phyloP scores from a whole-genome alignment of 1,140 invertebrate genomes.

The Sminthurides bifidus region DNA sequence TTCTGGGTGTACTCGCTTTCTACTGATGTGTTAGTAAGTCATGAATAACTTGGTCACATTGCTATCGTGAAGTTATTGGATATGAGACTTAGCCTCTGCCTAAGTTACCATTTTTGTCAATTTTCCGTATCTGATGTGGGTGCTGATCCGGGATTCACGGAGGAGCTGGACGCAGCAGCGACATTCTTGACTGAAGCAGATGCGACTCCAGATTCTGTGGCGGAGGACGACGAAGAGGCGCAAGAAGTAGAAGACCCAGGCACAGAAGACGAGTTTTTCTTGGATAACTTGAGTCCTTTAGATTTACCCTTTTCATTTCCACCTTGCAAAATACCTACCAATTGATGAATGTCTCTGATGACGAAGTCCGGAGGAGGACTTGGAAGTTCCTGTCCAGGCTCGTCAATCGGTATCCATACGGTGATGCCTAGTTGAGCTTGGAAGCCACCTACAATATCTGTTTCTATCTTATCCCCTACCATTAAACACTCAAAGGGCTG shows the following conservation, averaged over 20 bases:
- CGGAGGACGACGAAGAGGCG: slow-evolving; percentile 5
- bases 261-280: slow-evolving; percentile 1
- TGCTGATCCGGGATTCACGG: neutral
- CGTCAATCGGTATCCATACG: slow-evolving; percentile 55
- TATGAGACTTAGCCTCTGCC: neutral
- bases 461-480: slow-evolving; percentile 74
- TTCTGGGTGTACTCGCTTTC: too few species aligned
- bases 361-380: slow-evolving; percentile 33
- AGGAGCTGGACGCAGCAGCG: neutral
- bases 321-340: slow-evolving; percentile 24
- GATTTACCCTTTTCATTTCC: slow-evolving; percentile 19
- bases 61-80: too few species aligned
- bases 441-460: slow-evolving; percentile 67
- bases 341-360: slow-evolving; percentile 25
- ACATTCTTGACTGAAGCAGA: neutral
- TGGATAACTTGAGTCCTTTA: slow-evolving; percentile 12
- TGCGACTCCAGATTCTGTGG: neutral
- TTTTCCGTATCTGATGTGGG: neutral
- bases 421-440: slow-evolving; percentile 59
- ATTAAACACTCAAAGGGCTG: slow-evolving; percentile 61
- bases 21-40: too few species aligned
- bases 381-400: slow-evolving; percentile 13
- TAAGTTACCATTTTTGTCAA: slow-evolving; percentile 3
- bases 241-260: neutral
- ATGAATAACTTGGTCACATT: too few species aligned